Evolutionary conservation across 1,140 invertebrate species (phyloP).

Genomic region (Sycobia sp.): DNA sequence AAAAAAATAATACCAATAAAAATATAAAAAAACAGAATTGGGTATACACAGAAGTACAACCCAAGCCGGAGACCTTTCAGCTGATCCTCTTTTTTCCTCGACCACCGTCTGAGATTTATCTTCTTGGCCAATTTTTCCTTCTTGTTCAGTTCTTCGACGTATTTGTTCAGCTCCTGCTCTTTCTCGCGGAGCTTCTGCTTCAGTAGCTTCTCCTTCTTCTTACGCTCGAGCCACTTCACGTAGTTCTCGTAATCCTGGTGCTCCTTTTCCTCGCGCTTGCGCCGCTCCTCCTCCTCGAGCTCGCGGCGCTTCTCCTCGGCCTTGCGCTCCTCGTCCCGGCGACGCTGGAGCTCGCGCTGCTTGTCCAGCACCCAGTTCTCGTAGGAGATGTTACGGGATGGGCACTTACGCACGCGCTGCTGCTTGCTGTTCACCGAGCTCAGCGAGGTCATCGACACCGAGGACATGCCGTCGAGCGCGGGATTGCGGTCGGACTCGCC

Average conservation of each 20-base stretch:
- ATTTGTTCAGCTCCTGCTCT: constrained; percentile 42
- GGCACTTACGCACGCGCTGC: background rate
- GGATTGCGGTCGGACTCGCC: too few species aligned
- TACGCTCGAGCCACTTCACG: constrained; percentile 46
- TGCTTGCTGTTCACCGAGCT: background rate
- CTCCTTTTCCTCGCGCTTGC: constrained; percentile 43
- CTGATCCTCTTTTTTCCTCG: constrained; percentile 45
- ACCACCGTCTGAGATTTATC: constrained; percentile 47
- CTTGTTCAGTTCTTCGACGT: constrained; percentile 45
- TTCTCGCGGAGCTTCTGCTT: constrained; percentile 40
- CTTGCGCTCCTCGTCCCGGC: constrained; percentile 36
- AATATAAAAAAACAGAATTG: too few species aligned
- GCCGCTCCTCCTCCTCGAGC: constrained; percentile 36
- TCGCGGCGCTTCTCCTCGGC: constrained; percentile 32
- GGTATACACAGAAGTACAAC: too few species aligned
- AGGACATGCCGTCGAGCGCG: too few species aligned
- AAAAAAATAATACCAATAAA: too few species aligned
- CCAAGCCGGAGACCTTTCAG: too few species aligned
- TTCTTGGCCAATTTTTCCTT: constrained; percentile 41
- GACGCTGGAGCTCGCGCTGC: constrained; percentile 32
- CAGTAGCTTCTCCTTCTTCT: constrained; percentile 42
- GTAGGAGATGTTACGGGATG: constrained; percentile 37
- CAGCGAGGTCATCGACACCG: background rate
- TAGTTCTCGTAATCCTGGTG: constrained; percentile 45
- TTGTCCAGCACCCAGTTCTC: constrained; percentile 50